Evolutionary conservation across 2,888 invertebrate genomes (phyloP), one percentile per base, ranked within the genome.

Genomic region (Drosophila meridiana): DNA sequence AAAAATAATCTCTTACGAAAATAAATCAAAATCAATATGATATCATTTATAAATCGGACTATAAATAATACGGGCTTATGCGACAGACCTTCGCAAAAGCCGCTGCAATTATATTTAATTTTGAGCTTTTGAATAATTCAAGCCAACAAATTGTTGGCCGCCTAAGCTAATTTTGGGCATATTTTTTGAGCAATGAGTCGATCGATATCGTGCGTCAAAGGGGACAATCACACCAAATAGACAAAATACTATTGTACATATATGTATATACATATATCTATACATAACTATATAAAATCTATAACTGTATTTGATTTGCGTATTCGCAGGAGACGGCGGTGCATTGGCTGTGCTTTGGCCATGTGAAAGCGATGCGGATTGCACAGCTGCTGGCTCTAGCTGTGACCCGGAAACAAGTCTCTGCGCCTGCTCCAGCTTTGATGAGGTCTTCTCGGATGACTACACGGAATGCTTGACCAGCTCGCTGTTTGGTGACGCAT

Each of bases 401-500:
- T 93, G 93, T 75, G 90, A 89, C 68, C 40, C 68, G 48, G 77
- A 63, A 57, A 73, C 76, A 53, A 85, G 83, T 58, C 82, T 73
- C 71, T 93, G 93, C 76, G 69, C 78, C 59, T 93, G 93, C 75
- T 43, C 76, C 53, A 82, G 84, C 26, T 91, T 92, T 52, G 91
- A 92, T 64, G 70, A 78, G 69, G 92, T 93, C 36, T 90, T 93
- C 72, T 91, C 93, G 43, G 82, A 69, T 47, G 85, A 92, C 63
- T 92, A 83, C 64, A 76, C 90, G 76, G 82, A 80, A 92, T 93
- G 93, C 91, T 85, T 93, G 89, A 90, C 87, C 85, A 92, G 91
- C 90, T 89, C 92, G 80, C 91, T 89, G 72, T 82, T 92, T 92
- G 93, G 93, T 87, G 92, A 92, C 83, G 62, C 76, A 85, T 93